Base-by-base conservation (phyloP, 2,888 invertebrate genomes). In the Drosophila rellima region DNA sequence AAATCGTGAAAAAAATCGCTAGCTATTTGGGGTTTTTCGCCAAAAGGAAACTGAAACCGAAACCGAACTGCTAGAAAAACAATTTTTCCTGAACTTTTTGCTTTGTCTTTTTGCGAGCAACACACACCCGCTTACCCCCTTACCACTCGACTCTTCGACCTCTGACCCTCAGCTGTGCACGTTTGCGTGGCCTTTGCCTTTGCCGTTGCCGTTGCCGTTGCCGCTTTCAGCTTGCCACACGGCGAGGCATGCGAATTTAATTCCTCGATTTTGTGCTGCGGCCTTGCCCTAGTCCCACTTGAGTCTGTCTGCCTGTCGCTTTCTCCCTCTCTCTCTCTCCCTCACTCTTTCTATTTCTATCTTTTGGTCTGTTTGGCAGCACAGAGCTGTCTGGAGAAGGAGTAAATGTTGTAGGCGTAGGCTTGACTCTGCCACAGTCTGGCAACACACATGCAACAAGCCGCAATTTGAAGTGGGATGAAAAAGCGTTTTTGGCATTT, bases 281-380 rank as follows among this genome's bases (percentile, higher is more conserved):
- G 89, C 91, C 91, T 90, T 91, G 91, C 77, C 90, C 90, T 91
- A 91, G 91, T 90, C 90, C 78, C 84, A 83, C 69, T 86, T 82
- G 52, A 65, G 67, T 64, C 81, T 63, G 78, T 66, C 70, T 74
- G 50, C 17, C 31, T 15, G 17, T 15, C 39, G 5, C 42, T 29
- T 39, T 23, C 20, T 29, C 8, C 26, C 37, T 44, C 18, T 69
- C 31, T 37, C 31, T n/a, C 52, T 18, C 10, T 7, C 39, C 48
- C 45, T 18, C 39, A 10, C 8, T 29, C 26, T 48, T 13, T 62
- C 44, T 39, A 20, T 31, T 18, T 31, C 40, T 18, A 13, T 23
- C 35, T 55, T 20, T 51, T n/a, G 45, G 42, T 48, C 29, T 56
- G 40, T 37, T 61, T n/a, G 56, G n/a, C n/a, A 17, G 44, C 29